These are phyloP conservation scores for Atrina japonica DNA, from an alignment of 2,888 invertebrate genomes.

Conservation along the genomic window DNA sequence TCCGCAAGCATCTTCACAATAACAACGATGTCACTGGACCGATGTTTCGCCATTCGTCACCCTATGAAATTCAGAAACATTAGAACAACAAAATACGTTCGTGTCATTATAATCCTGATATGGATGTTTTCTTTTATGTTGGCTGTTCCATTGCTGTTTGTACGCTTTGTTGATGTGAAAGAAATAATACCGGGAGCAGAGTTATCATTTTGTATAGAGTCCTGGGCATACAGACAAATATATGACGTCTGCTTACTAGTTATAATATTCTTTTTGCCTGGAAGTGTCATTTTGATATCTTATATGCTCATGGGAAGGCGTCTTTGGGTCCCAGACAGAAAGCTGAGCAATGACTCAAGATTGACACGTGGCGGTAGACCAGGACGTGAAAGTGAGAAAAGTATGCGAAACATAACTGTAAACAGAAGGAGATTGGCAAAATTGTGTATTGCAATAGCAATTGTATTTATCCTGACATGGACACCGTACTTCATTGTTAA, in stretches of 20 bases:
- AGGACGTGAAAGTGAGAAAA: conserved; percentile 40
- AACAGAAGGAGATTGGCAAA: conserved; percentile 89
- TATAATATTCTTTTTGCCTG: conserved; percentile 89
- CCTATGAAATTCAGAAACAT: conserved; percentile 88
- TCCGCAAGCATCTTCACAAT: conserved; percentile 91
- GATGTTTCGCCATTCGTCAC: conserved; percentile 86
- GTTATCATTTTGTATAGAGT: conserved; percentile 83
- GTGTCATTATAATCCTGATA: conserved; percentile 84
- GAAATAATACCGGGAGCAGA: conserved; percentile 51
- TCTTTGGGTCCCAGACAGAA: conserved; percentile 73
- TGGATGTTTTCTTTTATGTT: conserved; percentile 87
- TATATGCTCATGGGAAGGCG: conserved; percentile 81
- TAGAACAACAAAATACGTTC: conserved; percentile 86
- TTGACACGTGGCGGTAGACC: conserved; percentile 35
- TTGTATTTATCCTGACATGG: conserved; percentile 90
- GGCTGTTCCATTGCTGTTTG: conserved; percentile 86
- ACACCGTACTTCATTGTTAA: conserved; percentile 88
- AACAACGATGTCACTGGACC: conserved; percentile 90
- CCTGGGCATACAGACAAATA: conserved; percentile 81
- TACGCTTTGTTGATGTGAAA: conserved; percentile 62
- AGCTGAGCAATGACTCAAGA: conserved; percentile 45
- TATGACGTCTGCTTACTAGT: conserved; percentile 87
- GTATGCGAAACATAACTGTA: conserved; percentile 80
- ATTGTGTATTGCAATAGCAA: conserved; percentile 87
- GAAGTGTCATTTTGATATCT: conserved; percentile 81